Conservation (phyloP, 1,140 invertebrate genomes). For the Uloborus diversus region DNA sequence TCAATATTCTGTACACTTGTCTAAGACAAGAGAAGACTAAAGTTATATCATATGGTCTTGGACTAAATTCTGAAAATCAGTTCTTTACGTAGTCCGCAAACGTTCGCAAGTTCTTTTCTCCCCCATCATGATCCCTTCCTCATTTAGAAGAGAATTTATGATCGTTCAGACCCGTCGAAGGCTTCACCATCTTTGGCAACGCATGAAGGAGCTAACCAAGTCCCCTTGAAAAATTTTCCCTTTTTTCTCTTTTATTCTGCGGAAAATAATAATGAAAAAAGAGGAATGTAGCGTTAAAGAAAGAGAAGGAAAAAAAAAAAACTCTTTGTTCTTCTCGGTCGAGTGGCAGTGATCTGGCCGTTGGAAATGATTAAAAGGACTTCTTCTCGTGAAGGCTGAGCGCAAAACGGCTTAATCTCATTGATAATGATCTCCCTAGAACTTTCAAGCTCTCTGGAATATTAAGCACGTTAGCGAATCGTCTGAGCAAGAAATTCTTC, state of each 20-base stretch:
- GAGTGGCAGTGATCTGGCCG: slow-evolving; percentile 15
- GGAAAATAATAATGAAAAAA: too few relatives aligned
- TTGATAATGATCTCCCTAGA: slow-evolving; percentile 46
- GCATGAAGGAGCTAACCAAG: slow-evolving; percentile 42
- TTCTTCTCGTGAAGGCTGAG: background rate
- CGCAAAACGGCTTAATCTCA: slow-evolving; percentile 34
- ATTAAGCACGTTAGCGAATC: slow-evolving; percentile 18
- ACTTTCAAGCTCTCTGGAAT: slow-evolving; percentile 13
- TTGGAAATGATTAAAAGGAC: slow-evolving; percentile 42
- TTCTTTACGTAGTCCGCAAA: slow-evolving; percentile 17
- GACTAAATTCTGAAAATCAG: too few relatives aligned
- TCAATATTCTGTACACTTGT: too few relatives aligned
- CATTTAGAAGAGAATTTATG: slow-evolving; percentile 54
- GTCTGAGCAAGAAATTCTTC: slow-evolving; percentile 5
- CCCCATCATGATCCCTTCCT: slow-evolving; percentile 39
- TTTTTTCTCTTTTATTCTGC: too few relatives aligned
- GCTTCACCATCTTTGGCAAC: slow-evolving; percentile 22
- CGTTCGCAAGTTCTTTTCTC: background rate
- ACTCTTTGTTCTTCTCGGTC: slow-evolving; percentile 40
- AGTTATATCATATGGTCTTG: too few relatives aligned
- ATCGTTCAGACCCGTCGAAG: slow-evolving; percentile 17
- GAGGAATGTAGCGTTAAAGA: background rate
- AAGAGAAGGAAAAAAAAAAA: background rate
- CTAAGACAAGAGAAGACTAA: too few relatives aligned
- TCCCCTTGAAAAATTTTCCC: slow-evolving; percentile 54